phyloP scores from a whole-genome alignment of 2,113 vertebrate genomes.

The Cariama cristata region DNA sequence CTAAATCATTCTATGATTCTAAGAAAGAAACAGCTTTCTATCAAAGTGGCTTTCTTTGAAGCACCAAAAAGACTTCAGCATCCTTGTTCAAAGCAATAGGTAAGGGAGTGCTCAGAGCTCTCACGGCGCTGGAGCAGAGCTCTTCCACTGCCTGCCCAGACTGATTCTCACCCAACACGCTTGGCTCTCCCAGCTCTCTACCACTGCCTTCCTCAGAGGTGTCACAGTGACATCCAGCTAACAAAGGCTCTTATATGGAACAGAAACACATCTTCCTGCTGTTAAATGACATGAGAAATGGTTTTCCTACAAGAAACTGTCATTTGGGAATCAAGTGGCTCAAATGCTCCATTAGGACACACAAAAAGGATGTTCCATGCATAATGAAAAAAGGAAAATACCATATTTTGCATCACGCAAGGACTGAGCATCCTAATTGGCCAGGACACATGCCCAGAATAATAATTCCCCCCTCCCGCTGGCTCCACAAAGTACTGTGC shows the following conservation, averaged over 20 bases:
- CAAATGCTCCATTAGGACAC: not conserved
- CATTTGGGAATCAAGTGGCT: conserved; percentile 8
- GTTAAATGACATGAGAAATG: conserved; percentile 27
- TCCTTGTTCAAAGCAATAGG: not conserved
- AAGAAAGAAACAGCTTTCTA: not conserved
- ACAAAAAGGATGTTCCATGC: not conserved
- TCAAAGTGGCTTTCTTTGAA: not conserved
- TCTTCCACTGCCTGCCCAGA: not conserved
- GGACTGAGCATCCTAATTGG: not conserved
- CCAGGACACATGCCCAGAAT: not conserved
- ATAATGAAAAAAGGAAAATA: not conserved
- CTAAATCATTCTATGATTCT: not conserved
- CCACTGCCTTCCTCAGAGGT: not conserved
- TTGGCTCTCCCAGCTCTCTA: not conserved
- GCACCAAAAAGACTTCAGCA: not conserved
- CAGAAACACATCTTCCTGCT: not conserved
- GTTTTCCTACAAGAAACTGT: not conserved
- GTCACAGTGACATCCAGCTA: not conserved
- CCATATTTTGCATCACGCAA: not conserved
- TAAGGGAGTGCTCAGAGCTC: not conserved
- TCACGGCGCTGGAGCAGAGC: not conserved
- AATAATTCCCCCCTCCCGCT: not conserved
- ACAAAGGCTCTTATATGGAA: not conserved
- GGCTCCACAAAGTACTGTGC: not conserved
- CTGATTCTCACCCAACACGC: not conserved